A percentile compares a stretch with the other conserved stretches of the same genome.
phyloP scores from a whole-genome alignment of 2,797 vertebrate species.

The Tamandua tetradactyla region DNA sequence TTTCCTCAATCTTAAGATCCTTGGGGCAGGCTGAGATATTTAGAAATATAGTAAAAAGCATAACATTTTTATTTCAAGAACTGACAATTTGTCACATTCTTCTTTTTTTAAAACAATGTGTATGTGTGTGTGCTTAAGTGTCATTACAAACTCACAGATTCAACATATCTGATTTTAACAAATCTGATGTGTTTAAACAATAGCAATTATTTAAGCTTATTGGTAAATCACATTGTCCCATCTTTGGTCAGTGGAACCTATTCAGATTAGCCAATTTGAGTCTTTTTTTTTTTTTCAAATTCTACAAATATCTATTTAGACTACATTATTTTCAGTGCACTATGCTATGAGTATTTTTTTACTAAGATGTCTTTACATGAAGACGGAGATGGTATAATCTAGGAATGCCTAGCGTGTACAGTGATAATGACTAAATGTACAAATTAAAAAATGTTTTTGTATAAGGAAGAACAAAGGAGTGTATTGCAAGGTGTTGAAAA shows the following conservation, averaged over 20 bases:
- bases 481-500: too few species aligned
- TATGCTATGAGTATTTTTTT: too few species aligned
- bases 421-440: too few species aligned
- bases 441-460: too few species aligned
- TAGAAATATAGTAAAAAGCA: conserved; percentile 4
- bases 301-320: too few species aligned
- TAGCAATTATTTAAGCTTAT: neutral
- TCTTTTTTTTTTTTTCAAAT: too few species aligned
- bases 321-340: too few species aligned
- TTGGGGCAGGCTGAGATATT: neutral
- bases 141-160: neutral
- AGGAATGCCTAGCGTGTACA: too few species aligned
- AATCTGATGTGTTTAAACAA: neutral
- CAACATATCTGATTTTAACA: neutral
- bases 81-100: neutral
- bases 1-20: neutral
- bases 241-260: neutral
- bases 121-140: neutral
- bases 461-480: too few species aligned
- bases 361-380: too few species aligned
- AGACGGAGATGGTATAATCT: too few species aligned
- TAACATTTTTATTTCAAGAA: neutral
- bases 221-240: neutral
- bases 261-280: neutral
- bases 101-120: neutral